These are phyloP conservation scores for Chymomyza caudatula DNA, from an alignment of 2,888 invertebrate genomes.

Conservation along the genomic window DNA sequence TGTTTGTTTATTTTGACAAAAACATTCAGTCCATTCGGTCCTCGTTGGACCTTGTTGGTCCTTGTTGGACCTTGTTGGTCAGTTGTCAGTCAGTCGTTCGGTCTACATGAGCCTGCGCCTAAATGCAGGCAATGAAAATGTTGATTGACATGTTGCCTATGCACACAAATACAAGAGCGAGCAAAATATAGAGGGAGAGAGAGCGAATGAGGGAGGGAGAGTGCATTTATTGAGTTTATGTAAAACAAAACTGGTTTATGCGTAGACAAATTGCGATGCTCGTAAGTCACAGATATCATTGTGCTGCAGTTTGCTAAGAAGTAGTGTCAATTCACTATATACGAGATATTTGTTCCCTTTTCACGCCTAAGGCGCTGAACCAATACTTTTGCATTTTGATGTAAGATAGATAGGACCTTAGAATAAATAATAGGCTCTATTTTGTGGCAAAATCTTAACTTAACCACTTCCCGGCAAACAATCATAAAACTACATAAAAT, in stretches of 20 bases:
- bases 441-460: too few species aligned
- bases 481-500: too few species aligned
- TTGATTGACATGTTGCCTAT: slow-evolving; percentile 14
- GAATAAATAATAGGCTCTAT: too few species aligned
- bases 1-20: slow-evolving; percentile 50
- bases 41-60: neutral
- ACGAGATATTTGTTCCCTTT: too few species aligned
- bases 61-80: neutral
- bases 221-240: slow-evolving; percentile 10
- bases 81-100: neutral
- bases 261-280: too few species aligned
- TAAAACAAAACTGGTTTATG: neutral
- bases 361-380: too few species aligned
- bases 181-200: neutral
- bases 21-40: slow-evolving; percentile 28
- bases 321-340: too few species aligned
- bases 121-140: slow-evolving; percentile 37
- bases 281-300: too few species aligned
- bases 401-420: too few species aligned
- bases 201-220: neutral
- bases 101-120: slow-evolving; percentile 9
- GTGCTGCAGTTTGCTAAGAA: too few species aligned
- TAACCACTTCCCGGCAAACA: too few species aligned
- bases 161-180: neutral
- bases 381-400: too few species aligned